Evolutionary conservation across 1,140 invertebrate genomes (phyloP).

Genomic region (Oryctes rhinoceros): DNA sequence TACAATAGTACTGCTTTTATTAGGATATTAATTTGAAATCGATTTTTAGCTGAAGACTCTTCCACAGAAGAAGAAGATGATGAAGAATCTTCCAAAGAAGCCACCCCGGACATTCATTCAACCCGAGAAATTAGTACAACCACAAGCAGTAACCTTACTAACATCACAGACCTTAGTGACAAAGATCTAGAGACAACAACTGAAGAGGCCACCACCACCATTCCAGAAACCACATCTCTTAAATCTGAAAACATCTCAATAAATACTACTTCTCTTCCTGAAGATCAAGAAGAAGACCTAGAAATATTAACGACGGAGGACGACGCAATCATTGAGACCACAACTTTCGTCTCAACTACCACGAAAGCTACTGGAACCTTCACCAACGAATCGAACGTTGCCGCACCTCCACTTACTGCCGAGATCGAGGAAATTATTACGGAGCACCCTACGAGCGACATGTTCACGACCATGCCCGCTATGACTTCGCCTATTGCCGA

Average conservation of each 20-base stretch:
- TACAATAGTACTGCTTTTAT: too few relatives aligned
- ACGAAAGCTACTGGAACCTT: neutral
- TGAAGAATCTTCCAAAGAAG: neutral
- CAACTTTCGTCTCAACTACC: neutral
- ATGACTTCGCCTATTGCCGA: neutral
- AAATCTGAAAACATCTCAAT: neutral
- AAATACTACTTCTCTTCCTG: neutral
- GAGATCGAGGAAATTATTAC: neutral
- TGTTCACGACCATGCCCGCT: neutral
- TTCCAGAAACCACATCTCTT: neutral
- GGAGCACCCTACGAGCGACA: neutral
- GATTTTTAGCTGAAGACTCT: neutral
- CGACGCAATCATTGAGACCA: neutral
- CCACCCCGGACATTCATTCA: neutral
- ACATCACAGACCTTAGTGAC: neutral
- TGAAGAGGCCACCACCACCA: conserved; percentile 32
- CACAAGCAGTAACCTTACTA: neutral
- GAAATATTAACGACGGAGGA: conserved; percentile 30
- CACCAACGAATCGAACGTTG: neutral
- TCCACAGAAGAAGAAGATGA: conserved; percentile 24
- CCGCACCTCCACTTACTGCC: neutral
- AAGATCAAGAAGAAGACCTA: neutral
- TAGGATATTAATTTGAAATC: neutral
- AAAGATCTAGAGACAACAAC: conserved; percentile 24
- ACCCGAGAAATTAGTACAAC: neutral